phyloP scores from a whole-genome alignment of 2,888 invertebrate genomes.

The Diarsia mendica region DNA sequence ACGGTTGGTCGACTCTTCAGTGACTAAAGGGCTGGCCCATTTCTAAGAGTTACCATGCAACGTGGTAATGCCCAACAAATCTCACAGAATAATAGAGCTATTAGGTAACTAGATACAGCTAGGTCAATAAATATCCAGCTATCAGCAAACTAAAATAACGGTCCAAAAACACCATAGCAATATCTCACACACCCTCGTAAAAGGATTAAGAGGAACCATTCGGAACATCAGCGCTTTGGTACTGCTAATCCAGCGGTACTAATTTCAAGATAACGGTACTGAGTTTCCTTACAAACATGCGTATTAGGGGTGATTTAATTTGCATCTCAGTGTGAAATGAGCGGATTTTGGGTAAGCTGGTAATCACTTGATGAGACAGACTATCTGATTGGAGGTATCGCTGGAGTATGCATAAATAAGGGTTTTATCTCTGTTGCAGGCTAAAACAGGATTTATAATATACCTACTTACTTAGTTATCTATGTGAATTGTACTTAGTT shows the following conservation, averaged over 20 bases:
- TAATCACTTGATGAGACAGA: conserved; percentile 50
- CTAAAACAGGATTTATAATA: conserved; percentile 15
- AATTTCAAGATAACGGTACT: conserved; percentile 79
- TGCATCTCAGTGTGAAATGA: conserved; percentile 64
- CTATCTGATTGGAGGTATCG: conserved; percentile 49
- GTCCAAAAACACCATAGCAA: conserved; percentile 68
- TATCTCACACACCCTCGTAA: conserved; percentile 75
- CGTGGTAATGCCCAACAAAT: conserved; percentile 39
- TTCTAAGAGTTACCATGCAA: too few species aligned
- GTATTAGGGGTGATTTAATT: conserved; percentile 62
- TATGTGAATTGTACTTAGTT: not conserved
- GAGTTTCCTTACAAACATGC: conserved; percentile 73
- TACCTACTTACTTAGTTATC: not conserved
- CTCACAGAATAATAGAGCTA: conserved; percentile 39
- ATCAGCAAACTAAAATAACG: conserved; percentile 72
- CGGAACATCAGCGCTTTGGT: conserved; percentile 43
- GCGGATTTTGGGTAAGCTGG: conserved; percentile 61
- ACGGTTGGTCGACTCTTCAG: too few species aligned
- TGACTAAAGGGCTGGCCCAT: too few species aligned
- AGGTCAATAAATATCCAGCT: conserved; percentile 81
- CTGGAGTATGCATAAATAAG: conserved; percentile 52
- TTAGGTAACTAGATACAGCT: conserved; percentile 67
- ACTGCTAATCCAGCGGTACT: conserved; percentile 73
- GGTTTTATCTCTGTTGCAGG: conserved; percentile 19
- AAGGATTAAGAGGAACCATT: conserved; percentile 72